A percentile compares a stretch with the other conserved stretches of the same genome.
These are phyloP conservation scores for Archips xylosteana DNA, from an alignment of 2,888 invertebrate genomes.

Conservation along the genomic window DNA sequence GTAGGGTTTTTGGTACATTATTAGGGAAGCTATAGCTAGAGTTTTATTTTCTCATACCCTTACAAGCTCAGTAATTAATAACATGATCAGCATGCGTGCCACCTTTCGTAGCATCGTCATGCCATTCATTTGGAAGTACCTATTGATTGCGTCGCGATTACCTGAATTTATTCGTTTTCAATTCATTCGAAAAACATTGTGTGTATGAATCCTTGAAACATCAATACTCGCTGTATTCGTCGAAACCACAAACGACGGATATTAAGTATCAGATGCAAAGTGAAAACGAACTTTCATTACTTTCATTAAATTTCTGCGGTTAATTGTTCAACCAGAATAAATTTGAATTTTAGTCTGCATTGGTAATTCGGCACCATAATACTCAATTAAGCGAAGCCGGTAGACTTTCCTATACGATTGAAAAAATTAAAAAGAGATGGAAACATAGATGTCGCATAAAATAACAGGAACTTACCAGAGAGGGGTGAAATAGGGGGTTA, in stretches of 20 bases:
- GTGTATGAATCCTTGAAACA: constrained; percentile 20
- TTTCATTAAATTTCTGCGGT: constrained; percentile 29
- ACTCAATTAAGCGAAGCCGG: background rate
- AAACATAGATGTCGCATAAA: no score
- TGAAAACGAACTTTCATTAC: constrained; percentile 37
- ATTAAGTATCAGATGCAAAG: constrained; percentile 31
- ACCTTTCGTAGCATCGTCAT: constrained; percentile 22
- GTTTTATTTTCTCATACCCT: background rate
- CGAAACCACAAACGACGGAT: constrained; percentile 34
- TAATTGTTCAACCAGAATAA: constrained; percentile 29
- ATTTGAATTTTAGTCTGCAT: background rate
- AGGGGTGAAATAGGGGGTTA: no score
- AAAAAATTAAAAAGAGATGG: no score
- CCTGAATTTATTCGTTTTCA: constrained; percentile 3
- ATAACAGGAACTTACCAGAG: no score
- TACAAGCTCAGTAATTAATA: constrained; percentile 4
- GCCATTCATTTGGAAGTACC: constrained; percentile 25
- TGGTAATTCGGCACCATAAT: background rate
- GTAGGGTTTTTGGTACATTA: no score
- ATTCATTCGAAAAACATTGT: constrained; percentile 5
- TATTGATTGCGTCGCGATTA: constrained; percentile 20
- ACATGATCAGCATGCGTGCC: constrained; percentile 30
- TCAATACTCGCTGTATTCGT: constrained; percentile 9
- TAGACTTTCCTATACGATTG: background rate
- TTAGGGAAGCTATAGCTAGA: background rate